Percentiles rank a stretch among this genome's conserved stretches.
These are phyloP conservation scores for Damaliscus lunatus DNA, from an alignment of 2,113 vertebrate species.

Conservation along the genomic window DNA sequence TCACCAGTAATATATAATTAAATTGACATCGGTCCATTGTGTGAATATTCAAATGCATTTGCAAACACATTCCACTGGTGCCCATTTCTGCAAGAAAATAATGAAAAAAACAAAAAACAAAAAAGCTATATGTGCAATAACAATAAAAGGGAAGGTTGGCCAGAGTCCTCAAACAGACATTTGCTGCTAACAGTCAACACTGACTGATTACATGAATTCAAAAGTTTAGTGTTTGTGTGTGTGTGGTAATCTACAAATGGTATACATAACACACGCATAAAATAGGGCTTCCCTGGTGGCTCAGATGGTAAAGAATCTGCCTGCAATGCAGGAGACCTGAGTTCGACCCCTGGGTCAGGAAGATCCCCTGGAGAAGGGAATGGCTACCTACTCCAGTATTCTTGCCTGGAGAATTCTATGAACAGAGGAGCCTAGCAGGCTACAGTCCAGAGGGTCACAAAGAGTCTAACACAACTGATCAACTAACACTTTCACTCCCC, in stretches of 20 bases:
- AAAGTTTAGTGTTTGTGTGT: too few relatives aligned
- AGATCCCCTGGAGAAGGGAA: not conserved
- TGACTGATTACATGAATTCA: not conserved
- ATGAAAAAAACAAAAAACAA: too few relatives aligned
- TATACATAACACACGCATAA: fast-evolving
- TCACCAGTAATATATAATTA: not conserved
- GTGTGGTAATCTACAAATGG: not conserved
- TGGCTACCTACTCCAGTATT: not conserved
- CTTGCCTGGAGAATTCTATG: not conserved
- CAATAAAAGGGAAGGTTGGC: not conserved
- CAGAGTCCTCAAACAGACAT: not conserved
- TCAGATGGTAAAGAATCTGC: fast-evolving
- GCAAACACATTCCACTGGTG: not conserved
- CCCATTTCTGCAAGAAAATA: not conserved
- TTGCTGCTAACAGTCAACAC: not conserved
- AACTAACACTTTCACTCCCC: not conserved
- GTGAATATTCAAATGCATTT: not conserved
- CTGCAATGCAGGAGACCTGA: not conserved
- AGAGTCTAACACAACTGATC: not conserved
- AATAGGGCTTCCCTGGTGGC: not conserved
- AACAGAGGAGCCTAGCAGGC: not conserved
- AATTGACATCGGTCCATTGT: not conserved
- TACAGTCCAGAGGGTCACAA: not conserved
- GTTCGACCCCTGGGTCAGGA: not conserved
- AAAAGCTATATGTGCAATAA: not conserved